These are phyloP conservation scores for Xylophagus ater DNA, from an alignment of 2,888 invertebrate genomes.

Conservation along the genomic window DNA sequence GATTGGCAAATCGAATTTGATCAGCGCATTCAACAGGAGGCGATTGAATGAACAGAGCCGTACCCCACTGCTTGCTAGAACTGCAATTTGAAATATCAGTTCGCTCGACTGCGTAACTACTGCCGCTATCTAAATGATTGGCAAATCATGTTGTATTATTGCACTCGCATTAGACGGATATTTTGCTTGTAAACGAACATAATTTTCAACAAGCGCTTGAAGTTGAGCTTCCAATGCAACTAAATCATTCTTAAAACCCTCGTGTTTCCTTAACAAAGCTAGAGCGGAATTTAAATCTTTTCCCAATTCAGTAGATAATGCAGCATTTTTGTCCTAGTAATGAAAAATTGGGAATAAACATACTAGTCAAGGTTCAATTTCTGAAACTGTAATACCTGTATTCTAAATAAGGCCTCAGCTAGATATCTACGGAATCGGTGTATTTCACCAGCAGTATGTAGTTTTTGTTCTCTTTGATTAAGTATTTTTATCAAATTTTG, in stretches of 20 bases:
- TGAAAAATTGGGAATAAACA: neutral
- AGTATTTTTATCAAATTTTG: constrained; percentile 77
- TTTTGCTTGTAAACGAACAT: constrained; percentile 68
- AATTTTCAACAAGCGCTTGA: constrained; percentile 85
- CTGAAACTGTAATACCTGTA: constrained; percentile 41
- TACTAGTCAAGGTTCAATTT: neutral
- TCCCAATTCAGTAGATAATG: constrained; percentile 66
- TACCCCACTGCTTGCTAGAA: too few species aligned
- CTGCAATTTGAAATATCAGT: too few species aligned
- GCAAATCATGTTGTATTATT: constrained; percentile 78
- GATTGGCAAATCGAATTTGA: too few species aligned
- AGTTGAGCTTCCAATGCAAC: constrained; percentile 84
- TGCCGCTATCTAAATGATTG: too few species aligned
- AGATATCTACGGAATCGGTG: constrained; percentile 95
- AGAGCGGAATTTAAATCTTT: constrained; percentile 79
- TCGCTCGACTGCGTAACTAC: too few species aligned
- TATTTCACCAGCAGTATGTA: constrained; percentile 91
- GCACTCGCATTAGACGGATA: constrained; percentile 90
- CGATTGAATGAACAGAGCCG: too few species aligned
- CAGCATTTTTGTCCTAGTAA: constrained; percentile 62
- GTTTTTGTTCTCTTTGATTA: constrained; percentile 70
- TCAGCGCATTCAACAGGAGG: too few species aligned
- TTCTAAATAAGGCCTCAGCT: constrained; percentile 77
- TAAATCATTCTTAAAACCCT: constrained; percentile 86
- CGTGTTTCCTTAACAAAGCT: constrained; percentile 72